phyloP scores from a whole-genome alignment of 2,113 vertebrate genomes.

The Boulengerochromis microlepis region DNA sequence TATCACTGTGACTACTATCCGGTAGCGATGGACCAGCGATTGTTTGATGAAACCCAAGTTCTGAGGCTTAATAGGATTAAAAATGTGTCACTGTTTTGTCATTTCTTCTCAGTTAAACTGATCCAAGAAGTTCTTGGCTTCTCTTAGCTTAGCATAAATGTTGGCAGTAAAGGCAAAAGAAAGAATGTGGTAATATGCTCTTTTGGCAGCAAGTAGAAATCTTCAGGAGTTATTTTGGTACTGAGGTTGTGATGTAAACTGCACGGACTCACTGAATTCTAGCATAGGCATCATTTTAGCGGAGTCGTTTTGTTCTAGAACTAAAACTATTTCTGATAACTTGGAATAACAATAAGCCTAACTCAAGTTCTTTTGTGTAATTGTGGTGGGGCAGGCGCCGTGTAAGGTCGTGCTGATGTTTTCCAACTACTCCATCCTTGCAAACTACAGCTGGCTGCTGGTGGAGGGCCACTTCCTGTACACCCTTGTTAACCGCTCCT shows the following conservation, averaged over 20 bases:
- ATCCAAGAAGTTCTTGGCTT: neutral
- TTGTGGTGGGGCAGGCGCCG: conserved; percentile 65
- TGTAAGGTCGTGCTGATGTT: conserved; percentile 88
- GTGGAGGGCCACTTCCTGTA: conserved; percentile 92
- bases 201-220: neutral
- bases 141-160: neutral
- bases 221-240: neutral
- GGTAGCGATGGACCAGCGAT: neutral
- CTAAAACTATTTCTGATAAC: neutral
- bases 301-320: neutral
- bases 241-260: neutral
- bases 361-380: neutral
- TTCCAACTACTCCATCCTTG: conserved; percentile 92
- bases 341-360: neutral
- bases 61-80: neutral
- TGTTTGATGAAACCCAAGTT: neutral
- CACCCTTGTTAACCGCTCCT: conserved; percentile 82
- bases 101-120: neutral
- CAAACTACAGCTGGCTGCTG: conserved; percentile 93
- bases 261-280: neutral
- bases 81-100: neutral
- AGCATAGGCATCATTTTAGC: neutral
- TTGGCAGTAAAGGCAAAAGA: neutral
- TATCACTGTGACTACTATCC: conserved; percentile 56
- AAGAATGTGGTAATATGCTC: neutral